A percentile compares a stretch with the other conserved stretches of the same genome.
Conservation (phyloP, 2,113 vertebrate genomes). For the Aplodontia rufa region DNA sequence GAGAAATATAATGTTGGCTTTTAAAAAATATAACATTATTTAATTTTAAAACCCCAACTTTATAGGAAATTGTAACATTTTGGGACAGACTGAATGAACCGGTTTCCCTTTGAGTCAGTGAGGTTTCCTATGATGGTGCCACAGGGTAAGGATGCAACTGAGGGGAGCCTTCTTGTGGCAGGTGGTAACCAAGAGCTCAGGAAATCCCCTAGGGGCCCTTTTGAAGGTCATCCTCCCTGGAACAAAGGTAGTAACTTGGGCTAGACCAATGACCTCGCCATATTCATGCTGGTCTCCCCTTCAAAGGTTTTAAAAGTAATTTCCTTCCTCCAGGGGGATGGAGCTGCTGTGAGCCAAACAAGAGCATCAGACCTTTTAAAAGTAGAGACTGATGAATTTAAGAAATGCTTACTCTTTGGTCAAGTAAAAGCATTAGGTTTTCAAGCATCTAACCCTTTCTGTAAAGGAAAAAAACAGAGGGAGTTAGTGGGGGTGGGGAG, state of each 20-base stretch:
- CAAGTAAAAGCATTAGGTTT: constrained; percentile 25
- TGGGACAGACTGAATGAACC: background rate
- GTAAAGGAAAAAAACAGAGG: background rate
- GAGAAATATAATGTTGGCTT: background rate
- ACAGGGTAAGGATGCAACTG: background rate
- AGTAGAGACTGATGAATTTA: constrained; percentile 55
- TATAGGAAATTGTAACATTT: background rate
- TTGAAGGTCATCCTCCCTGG: constrained; percentile 32
- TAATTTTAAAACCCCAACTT: background rate
- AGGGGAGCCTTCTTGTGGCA: background rate
- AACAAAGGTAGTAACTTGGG: constrained; percentile 35
- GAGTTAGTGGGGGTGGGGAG: background rate
- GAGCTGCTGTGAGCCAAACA: constrained; percentile 47
- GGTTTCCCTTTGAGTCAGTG: background rate
- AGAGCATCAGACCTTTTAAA: constrained; percentile 61
- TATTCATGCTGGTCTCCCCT: constrained; percentile 14
- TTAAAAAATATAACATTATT: constrained; percentile 13
- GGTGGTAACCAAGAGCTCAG: background rate
- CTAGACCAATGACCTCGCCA: background rate
- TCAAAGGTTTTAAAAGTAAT: constrained; percentile 59
- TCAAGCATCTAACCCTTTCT: constrained; percentile 13
- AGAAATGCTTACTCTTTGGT: constrained; percentile 43
- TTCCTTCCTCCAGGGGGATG: background rate
- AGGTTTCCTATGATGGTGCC: background rate
- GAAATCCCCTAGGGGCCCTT: background rate